A percentile compares a stretch with the other conserved stretches of the same genome.
phyloP scores from a whole-genome alignment of 2,797 vertebrate species.

The Amazonetta brasiliensis region DNA sequence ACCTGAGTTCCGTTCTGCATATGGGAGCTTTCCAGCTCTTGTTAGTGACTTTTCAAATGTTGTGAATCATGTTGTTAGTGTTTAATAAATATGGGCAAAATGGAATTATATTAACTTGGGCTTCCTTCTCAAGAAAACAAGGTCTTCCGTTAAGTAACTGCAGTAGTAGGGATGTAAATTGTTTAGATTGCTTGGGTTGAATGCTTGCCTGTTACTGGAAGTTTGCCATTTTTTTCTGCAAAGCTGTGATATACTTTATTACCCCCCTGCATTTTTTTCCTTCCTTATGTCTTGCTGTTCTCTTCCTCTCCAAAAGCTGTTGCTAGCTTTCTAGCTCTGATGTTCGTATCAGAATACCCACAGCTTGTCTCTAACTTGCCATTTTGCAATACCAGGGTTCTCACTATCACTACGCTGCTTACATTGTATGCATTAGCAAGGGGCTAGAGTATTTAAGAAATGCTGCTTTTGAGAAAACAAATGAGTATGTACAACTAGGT shows the following conservation, averaged over 20 bases:
- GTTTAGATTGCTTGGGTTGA: constrained; percentile 16
- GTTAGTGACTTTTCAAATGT: constrained; percentile 2
- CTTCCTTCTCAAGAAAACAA: neutral
- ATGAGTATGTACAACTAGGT: neutral
- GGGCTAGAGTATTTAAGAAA: neutral
- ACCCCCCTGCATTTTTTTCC: neutral
- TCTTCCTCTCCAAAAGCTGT: neutral
- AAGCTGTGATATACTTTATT: neutral
- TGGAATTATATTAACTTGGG: neutral
- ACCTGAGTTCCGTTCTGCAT: neutral
- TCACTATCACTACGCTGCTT: neutral
- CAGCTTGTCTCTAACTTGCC: neutral
- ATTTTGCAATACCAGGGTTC: neutral
- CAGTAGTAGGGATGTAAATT: neutral
- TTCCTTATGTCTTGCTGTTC: neutral
- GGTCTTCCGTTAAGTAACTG: neutral
- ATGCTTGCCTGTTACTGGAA: neutral
- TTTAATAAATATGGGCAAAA: constrained; percentile 16
- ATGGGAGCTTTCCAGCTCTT: constrained; percentile 16
- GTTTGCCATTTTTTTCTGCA: neutral
- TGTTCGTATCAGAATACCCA: fast-evolving
- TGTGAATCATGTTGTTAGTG: neutral
- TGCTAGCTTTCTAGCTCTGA: neutral
- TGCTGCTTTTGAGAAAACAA: neutral
- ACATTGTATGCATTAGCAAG: neutral